phyloP scores from a whole-genome alignment of 2,113 vertebrate species.

The Syngnathus scovelli region DNA sequence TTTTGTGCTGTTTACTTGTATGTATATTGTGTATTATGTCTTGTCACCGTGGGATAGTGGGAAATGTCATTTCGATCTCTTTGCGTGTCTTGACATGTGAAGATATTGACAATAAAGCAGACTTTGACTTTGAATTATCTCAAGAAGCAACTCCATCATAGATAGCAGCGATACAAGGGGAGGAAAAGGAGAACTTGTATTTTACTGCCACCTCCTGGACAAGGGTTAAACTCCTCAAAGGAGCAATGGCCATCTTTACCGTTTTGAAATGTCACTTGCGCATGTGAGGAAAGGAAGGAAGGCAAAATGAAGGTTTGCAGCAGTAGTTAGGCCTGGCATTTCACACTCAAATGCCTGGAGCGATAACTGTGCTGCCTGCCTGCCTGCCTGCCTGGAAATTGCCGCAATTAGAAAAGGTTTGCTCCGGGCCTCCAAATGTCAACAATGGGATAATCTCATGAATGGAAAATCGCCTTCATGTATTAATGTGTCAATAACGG shows the following conservation, averaged over 20 bases:
- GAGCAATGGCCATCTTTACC: conserved; percentile 31
- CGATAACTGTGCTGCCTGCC: conserved; percentile 58
- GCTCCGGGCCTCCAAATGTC: conserved; percentile 41
- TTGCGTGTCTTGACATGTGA: no score
- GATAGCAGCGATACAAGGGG: background rate
- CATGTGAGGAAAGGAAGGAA: conserved; percentile 9
- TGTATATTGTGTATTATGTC: no score
- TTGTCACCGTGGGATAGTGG: no score
- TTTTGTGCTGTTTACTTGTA: no score
- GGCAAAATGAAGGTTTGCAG: conserved; percentile 17
- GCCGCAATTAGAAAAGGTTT: conserved; percentile 61
- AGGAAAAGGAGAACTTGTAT: background rate
- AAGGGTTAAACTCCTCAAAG: background rate
- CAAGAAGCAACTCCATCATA: background rate
- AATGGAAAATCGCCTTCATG: conserved; percentile 13
- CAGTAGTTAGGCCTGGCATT: conserved; percentile 67
- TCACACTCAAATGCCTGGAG: conserved; percentile 44
- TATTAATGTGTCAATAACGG: conserved; percentile 45
- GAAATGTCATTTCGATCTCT: no score
- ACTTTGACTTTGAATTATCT: no score
- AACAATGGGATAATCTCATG: conserved; percentile 47
- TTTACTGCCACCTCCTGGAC: conserved; percentile 53
- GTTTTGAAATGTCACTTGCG: conserved; percentile 47
- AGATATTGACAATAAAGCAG: no score
- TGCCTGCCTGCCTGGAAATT: conserved; percentile 58